Evolutionary conservation across 2,113 vertebrate species (phyloP).

Genomic region (Syngnathus floridae): DNA sequence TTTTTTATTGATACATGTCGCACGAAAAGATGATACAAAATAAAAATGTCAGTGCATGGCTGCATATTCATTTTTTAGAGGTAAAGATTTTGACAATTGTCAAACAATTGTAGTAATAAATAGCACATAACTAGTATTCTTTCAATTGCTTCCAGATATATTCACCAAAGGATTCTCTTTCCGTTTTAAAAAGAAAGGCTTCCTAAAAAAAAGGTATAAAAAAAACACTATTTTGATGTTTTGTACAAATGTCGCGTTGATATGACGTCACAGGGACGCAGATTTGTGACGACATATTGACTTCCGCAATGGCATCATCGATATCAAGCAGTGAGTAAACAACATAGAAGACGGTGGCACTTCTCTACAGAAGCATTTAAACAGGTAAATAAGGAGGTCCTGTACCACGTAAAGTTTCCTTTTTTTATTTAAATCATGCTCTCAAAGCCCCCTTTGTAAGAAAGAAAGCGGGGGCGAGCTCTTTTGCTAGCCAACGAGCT

Average conservation of each 20-base stretch:
- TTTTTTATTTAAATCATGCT: background rate
- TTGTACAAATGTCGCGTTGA: background rate
- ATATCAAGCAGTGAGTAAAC: background rate
- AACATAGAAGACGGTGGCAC: background rate
- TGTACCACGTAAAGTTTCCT: background rate
- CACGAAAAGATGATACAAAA: background rate
- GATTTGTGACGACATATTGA: background rate
- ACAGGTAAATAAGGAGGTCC: background rate
- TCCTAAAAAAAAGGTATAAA: too few species aligned
- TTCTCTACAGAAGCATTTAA: background rate
- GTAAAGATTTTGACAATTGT: background rate
- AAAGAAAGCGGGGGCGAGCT: background rate
- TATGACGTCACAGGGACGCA: background rate
- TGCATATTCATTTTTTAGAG: background rate
- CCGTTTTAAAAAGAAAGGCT: too few species aligned
- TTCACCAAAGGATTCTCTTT: too few species aligned
- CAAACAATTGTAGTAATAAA: too few species aligned
- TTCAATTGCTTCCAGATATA: too few species aligned
- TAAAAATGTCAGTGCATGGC: background rate
- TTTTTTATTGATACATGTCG: background rate
- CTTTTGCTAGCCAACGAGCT: conserved; percentile 4
- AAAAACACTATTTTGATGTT: background rate
- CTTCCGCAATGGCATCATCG: background rate
- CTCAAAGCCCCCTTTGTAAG: background rate
- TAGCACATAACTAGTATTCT: too few species aligned